A percentile compares a stretch with the other conserved stretches of the same genome.
These are phyloP conservation scores for Brenthis daphne DNA, from an alignment of 2,888 invertebrate species.

Conservation along the genomic window DNA sequence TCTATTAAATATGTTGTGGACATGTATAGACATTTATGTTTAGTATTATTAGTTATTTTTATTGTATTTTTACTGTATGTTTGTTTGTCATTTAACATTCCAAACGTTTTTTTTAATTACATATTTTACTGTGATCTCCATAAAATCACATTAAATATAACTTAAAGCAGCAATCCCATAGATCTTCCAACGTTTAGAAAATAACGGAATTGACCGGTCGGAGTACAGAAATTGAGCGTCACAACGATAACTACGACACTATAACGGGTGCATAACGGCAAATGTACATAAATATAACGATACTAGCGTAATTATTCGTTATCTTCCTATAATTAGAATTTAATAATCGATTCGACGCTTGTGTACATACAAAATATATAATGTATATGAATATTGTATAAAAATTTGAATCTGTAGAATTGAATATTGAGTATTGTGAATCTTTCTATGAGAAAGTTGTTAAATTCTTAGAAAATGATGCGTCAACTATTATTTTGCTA, in stretches of 20 bases:
- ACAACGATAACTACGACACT: constrained; percentile 10
- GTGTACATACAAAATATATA: constrained; percentile 32
- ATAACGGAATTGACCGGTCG: constrained; percentile 15
- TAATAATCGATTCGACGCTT: constrained; percentile 18
- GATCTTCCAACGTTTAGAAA: constrained; percentile 17
- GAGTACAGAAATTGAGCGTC: constrained; percentile 12
- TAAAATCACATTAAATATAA: background rate
- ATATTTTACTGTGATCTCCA: background rate
- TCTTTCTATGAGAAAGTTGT: constrained; percentile 46
- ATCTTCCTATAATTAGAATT: constrained; percentile 14
- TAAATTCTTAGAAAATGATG: constrained; percentile 28
- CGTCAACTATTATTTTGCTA: constrained; percentile 7
- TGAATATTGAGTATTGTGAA: constrained; percentile 5
- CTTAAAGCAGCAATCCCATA: constrained; percentile 27
- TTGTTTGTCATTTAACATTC: constrained; percentile 10
- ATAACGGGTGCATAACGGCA: constrained; percentile 30
- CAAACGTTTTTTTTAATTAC: constrained; percentile 4
- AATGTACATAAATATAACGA: constrained; percentile 18
- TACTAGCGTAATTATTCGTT: constrained; percentile 13
- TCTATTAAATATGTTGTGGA: constrained; percentile 25
- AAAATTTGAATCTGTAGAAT: constrained; percentile 27
- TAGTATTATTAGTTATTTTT: constrained; percentile 2
- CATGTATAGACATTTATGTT: constrained; percentile 5
- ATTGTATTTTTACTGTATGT: background rate
- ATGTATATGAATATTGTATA: constrained; percentile 34